A percentile compares a stretch with the other conserved stretches of the same genome.
Evolutionary conservation across 1,140 invertebrate species (phyloP).

Genomic region (Meteorus sp.): DNA sequence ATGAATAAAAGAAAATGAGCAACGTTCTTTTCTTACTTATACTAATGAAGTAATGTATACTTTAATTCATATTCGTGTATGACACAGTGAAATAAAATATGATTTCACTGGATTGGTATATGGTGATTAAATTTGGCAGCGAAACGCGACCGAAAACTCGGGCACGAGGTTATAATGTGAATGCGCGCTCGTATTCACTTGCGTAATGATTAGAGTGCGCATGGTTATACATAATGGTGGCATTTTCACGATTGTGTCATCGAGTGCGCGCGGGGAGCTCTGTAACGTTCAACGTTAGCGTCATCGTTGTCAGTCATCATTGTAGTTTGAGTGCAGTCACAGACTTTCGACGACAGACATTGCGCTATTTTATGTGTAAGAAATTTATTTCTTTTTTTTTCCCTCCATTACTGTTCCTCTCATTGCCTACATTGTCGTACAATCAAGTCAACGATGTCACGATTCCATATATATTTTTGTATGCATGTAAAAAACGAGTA

Average conservation of each 20-base stretch:
- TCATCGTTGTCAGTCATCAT: constrained; percentile 41
- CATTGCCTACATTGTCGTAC: not conserved
- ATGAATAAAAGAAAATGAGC: too few relatives aligned
- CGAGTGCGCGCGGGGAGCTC: constrained; percentile 15
- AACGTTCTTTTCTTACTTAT: too few relatives aligned
- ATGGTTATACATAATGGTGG: constrained; percentile 42
- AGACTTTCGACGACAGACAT: constrained; percentile 23
- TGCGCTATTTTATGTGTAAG: constrained; percentile 8
- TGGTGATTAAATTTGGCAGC: constrained; percentile 26
- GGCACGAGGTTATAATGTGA: constrained; percentile 22
- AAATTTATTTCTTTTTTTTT: not conserved
- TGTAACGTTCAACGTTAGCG: not conserved
- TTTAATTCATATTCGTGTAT: too few relatives aligned
- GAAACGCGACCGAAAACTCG: constrained; percentile 22
- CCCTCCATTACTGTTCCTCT: not conserved
- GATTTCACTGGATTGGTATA: constrained; percentile 20
- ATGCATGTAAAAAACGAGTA: constrained; percentile 4
- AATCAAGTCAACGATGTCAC: not conserved
- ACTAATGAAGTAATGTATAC: too few relatives aligned
- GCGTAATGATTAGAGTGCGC: constrained; percentile 26
- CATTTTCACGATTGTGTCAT: constrained; percentile 55
- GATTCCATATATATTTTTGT: not conserved
- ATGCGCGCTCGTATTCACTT: constrained; percentile 13
- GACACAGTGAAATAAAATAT: too few relatives aligned
- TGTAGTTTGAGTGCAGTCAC: constrained; percentile 30